Evolutionary conservation across 2,113 vertebrate species (phyloP), one percentile per base, ranked within the genome.

Genomic region (Notothenia coriiceps): DNA sequence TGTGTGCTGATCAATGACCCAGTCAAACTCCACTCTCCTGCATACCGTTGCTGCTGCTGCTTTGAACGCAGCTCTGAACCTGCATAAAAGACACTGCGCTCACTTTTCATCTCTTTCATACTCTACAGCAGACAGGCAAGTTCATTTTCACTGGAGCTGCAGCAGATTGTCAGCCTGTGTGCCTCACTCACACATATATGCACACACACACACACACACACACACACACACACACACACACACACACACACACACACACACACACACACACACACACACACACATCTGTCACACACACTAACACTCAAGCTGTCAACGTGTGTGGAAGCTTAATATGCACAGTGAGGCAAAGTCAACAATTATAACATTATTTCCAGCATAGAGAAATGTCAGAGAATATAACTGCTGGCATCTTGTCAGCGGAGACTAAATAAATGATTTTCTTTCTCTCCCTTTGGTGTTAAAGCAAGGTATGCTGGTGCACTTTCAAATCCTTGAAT

Each of bases 41-140:
- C 89, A 81, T 87, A 85, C 88, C 70, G 59, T 47, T 79, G 89
- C 88, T 77, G 88, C 79, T 61, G 83, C 79, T 61, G 83, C 93
- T 95, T 95, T 95, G 94, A 94, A 95, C 91, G 74, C 46, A 78
- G 80, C 91, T 94, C 88, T 94, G 93, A 94, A 93, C 90, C 89
- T 86, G 92, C 93, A 94, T 94, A 93, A 95, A 94, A 94, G 93
- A 91, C 89, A 75, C 89, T 86, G 85, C 84, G 73, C 89, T 90
- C 87, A 91, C 91, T 89, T 94, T 93, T 94, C 93, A 93, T 94
- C 94, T 94, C 75, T 88, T 89, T 91, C 84, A 83, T 86, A 91
- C 86, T 91, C 89, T 69, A 82, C 86, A 88, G 92, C 89, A 91
- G 91, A 87, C 91, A 86, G 85, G 85, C 88, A 69, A 82, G 90